These are phyloP conservation scores for Paramisgurnus dabryanus DNA, from an alignment of 2,113 vertebrate genomes.

Conservation along the genomic window DNA sequence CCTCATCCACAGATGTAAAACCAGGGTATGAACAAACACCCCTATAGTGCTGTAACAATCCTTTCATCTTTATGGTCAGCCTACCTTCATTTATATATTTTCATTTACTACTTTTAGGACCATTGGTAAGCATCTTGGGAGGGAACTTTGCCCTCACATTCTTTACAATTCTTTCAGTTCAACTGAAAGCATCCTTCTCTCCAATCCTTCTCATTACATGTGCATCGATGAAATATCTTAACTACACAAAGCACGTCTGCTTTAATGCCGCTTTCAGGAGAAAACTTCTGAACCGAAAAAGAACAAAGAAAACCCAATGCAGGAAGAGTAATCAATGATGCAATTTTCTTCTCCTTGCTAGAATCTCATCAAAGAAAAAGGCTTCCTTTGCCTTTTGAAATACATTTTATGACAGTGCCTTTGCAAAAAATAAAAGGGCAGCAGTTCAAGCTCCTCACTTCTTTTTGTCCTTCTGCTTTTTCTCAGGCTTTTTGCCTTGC, in stretches of 20 bases:
- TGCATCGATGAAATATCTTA: constrained; percentile 67
- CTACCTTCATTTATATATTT: constrained; percentile 55
- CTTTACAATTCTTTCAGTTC: constrained; percentile 40
- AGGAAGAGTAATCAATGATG: constrained; percentile 72
- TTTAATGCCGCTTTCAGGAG: constrained; percentile 72
- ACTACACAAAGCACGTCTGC: constrained; percentile 71
- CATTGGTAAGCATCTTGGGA: constrained; percentile 20
- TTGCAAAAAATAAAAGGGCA: constrained; percentile 61
- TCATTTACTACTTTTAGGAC: constrained; percentile 47
- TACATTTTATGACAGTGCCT: constrained; percentile 63
- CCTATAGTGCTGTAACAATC: constrained; percentile 51
- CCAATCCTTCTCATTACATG: constrained; percentile 51
- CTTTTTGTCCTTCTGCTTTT: constrained; percentile 93
- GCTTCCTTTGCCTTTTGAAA: constrained; percentile 69
- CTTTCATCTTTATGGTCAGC: constrained; percentile 57
- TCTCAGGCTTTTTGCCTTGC: constrained; percentile 85
- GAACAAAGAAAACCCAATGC: constrained; percentile 70
- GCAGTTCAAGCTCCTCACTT: constrained; percentile 80
- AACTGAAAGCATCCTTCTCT: constrained; percentile 55
- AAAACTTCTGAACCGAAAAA: constrained; percentile 68
- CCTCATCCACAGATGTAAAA: constrained; percentile 37
- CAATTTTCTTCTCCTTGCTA: constrained; percentile 70
- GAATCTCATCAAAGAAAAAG: constrained; percentile 75
- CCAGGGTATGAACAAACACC: constrained; percentile 23
- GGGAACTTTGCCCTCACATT: constrained; percentile 6